phyloP scores from a whole-genome alignment of 1,140 invertebrate species.

The Limonius californicus region DNA sequence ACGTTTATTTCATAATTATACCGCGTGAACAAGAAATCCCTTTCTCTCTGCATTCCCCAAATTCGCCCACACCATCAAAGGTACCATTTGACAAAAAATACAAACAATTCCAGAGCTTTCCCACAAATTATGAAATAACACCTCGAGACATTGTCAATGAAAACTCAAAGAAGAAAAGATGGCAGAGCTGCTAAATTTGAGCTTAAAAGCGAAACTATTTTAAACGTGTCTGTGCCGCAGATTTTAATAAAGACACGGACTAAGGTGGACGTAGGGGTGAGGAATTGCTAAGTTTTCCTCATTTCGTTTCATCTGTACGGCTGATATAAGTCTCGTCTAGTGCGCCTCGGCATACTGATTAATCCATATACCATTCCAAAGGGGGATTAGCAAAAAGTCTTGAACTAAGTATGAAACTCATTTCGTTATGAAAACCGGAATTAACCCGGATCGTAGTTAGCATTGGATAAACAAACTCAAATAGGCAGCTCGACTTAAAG shows the following conservation, averaged over 20 bases:
- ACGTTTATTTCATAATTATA: conserved; percentile 1
- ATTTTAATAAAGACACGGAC: conserved; percentile 17
- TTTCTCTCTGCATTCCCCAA: too few relatives aligned
- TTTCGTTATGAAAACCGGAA: not conserved
- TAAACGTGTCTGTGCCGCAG: conserved; percentile 18
- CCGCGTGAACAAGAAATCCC: too few relatives aligned
- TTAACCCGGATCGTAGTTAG: not conserved
- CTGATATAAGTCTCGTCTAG: conserved; percentile 40
- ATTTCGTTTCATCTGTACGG: conserved; percentile 45
- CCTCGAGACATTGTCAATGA: too few relatives aligned
- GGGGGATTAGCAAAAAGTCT: conserved; percentile 38
- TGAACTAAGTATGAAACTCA: conserved; percentile 6
- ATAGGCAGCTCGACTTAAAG: not conserved
- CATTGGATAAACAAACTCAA: not conserved
- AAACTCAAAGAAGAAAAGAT: too few relatives aligned
- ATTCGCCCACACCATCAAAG: too few relatives aligned
- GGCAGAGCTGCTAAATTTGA: too few relatives aligned
- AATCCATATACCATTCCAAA: conserved; percentile 30
- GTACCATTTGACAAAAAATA: too few relatives aligned
- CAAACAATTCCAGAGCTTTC: too few relatives aligned
- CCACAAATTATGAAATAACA: too few relatives aligned
- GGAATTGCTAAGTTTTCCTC: conserved; percentile 46
- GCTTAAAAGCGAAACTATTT: too few relatives aligned
- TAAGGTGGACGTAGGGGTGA: conserved; percentile 31
- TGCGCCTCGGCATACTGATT: conserved; percentile 42